Evolutionary conservation across 2,888 invertebrate species (phyloP).

Genomic region (Eristalinus sepulchralis): DNA sequence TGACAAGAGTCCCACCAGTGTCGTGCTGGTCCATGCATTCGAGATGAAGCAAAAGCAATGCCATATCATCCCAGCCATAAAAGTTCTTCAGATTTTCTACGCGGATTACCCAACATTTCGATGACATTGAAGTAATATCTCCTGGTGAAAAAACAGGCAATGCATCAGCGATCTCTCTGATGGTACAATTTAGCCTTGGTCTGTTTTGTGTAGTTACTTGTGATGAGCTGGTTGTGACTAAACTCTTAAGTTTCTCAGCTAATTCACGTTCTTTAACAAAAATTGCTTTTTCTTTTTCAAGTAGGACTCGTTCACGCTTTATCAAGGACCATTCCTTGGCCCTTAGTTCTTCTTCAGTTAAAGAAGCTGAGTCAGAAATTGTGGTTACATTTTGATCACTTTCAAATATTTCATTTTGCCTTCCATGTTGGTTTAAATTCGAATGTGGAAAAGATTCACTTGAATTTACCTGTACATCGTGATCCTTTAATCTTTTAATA

Average conservation of each 20-base stretch:
- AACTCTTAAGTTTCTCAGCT: background rate
- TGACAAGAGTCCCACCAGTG: conserved; percentile 4
- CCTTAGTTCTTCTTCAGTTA: background rate
- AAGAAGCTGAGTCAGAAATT: background rate
- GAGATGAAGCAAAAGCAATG: conserved; percentile 2
- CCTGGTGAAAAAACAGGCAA: conserved; percentile 16
- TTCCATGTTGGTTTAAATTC: background rate
- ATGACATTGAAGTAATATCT: conserved; percentile 9
- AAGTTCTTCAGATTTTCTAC: conserved; percentile 24
- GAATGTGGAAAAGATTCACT: background rate
- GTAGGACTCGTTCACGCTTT: background rate
- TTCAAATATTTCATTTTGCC: background rate
- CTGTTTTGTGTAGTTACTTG: background rate
- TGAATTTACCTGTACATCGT: background rate
- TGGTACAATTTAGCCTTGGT: background rate
- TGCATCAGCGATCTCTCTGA: too few species aligned
- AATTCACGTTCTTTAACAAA: conserved; percentile 17
- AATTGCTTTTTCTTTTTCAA: conserved; percentile 9
- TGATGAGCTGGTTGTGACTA: background rate
- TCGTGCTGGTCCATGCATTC: conserved; percentile 17
- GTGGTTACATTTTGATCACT: background rate
- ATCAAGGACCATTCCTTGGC: conserved; percentile 11
- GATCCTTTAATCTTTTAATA: background rate
- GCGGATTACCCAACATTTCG: conserved; percentile 7
- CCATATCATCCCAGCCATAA: conserved; percentile 27